Evolutionary conservation across 2,797 vertebrate species (phyloP).

Genomic region (Linurgus olivaceus): DNA sequence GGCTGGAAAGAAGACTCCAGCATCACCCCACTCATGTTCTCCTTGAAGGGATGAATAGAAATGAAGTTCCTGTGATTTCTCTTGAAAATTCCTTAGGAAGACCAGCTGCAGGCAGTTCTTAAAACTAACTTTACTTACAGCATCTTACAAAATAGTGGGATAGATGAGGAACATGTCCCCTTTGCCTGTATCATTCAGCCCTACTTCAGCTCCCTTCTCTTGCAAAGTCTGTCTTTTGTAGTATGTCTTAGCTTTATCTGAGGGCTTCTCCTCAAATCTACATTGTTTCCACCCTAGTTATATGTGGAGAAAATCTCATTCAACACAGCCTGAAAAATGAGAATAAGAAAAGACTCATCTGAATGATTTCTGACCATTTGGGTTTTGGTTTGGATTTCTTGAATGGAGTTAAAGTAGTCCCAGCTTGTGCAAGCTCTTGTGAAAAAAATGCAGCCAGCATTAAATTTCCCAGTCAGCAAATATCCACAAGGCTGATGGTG

Average conservation of each 20-base stretch:
- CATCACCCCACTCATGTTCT: neutral
- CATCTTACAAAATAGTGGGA: neutral
- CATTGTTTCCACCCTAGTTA: neutral
- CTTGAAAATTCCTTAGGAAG: neutral
- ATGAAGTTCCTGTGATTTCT: neutral
- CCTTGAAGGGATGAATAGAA: neutral
- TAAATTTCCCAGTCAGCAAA: neutral
- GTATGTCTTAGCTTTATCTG: neutral
- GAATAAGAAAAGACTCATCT: neutral
- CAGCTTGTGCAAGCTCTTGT: neutral
- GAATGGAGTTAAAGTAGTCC: neutral
- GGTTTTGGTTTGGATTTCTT: fast-evolving
- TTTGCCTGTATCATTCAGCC: neutral
- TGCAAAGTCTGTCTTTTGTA: neutral
- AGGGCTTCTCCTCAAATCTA: neutral
- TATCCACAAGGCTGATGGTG: neutral
- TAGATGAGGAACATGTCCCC: neutral
- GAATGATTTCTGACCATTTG: neutral
- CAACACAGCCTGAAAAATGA: neutral
- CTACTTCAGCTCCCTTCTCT: neutral
- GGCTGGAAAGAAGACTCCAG: neutral
- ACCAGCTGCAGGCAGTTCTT: neutral
- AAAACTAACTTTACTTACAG: neutral
- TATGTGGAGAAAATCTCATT: neutral
- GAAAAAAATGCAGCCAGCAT: neutral